Percentiles rank a stretch among this genome's conserved stretches.
These are phyloP conservation scores for Aphelenchoides besseyi DNA, from an alignment of 1,140 invertebrate species.

Conservation along the genomic window DNA sequence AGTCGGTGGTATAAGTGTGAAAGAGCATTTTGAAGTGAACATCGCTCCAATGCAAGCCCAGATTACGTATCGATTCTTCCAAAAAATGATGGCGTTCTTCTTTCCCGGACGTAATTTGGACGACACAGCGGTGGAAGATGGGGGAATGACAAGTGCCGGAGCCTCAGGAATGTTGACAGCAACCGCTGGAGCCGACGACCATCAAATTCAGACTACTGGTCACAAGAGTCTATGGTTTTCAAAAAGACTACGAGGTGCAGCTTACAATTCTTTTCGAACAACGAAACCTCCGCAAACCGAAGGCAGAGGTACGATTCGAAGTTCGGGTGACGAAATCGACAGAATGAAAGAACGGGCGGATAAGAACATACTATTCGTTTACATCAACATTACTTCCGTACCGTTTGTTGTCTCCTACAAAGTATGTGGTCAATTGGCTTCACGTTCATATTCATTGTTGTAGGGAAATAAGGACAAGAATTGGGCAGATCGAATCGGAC, in stretches of 20 bases:
- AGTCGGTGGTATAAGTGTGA: conserved; percentile 90
- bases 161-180: background rate
- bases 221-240: conserved; percentile 45
- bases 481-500: conserved; percentile 86
- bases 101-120: conserved; percentile 90
- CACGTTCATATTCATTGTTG: conserved; percentile 24
- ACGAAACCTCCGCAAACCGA: conserved; percentile 38
- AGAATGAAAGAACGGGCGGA: conserved; percentile 98
- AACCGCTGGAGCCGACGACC: background rate
- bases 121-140: conserved; percentile 32
- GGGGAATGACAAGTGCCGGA: background rate
- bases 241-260: conserved; percentile 35
- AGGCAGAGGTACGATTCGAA: conserved; percentile 57
- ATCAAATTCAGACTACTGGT: background rate
- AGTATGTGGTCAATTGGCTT: conserved; percentile 56
- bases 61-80: conserved; percentile 93
- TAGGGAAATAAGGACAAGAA: conserved; percentile 96
- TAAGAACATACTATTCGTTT: conserved; percentile 96
- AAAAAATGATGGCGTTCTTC: conserved; percentile 93
- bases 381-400: conserved; percentile 93
- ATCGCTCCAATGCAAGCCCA: conserved; percentile 86
- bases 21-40: conserved; percentile 85
- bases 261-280: conserved; percentile 41
- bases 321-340: conserved; percentile 81
- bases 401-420: conserved; percentile 90